These are phyloP conservation scores for Adoxophyes honmai DNA, from an alignment of 1,140 invertebrate species.

Conservation along the genomic window DNA sequence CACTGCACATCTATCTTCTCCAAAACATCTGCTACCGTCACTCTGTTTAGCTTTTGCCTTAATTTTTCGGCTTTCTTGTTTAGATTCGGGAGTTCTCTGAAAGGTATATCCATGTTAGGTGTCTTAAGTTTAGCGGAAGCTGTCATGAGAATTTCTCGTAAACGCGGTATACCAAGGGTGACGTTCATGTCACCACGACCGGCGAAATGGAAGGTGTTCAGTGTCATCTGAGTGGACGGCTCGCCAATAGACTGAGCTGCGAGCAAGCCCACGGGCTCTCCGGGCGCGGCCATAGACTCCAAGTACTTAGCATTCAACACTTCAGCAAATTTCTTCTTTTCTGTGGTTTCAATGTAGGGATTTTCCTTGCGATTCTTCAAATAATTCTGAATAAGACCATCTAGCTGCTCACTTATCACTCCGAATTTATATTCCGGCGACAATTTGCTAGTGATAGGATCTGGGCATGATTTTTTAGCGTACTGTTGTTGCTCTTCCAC, in stretches of 20 bases:
- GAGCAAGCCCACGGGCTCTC: constrained; percentile 97
- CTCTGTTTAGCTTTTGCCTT: constrained; percentile 84
- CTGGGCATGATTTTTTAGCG: constrained; percentile 78
- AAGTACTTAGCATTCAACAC: constrained; percentile 88
- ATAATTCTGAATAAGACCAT: constrained; percentile 83
- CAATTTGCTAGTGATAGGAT: constrained; percentile 85
- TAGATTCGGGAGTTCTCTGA: constrained; percentile 78
- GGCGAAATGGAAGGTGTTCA: constrained; percentile 99
- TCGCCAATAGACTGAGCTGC: constrained; percentile 98
- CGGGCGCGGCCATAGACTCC: constrained; percentile 88
- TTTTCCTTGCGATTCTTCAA: constrained; percentile 61
- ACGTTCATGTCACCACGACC: constrained; percentile 99
- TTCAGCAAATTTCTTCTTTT: constrained; percentile 80
- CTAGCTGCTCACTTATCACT: constrained; percentile 88
- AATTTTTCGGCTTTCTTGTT: constrained; percentile 83
- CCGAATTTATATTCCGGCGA: constrained; percentile 88
- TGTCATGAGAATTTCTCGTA: constrained; percentile 98
- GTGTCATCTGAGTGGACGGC: constrained; percentile 99
- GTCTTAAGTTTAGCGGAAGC: constrained; percentile 95
- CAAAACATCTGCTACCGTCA: constrained; percentile 87
- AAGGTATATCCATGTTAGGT: constrained; percentile 96
- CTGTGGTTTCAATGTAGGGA: constrained; percentile 51
- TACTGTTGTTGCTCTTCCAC: constrained; percentile 79
- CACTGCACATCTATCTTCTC: constrained; percentile 84
- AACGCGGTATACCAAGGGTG: constrained; percentile 96